Evolutionary conservation across 2,797 vertebrate genomes (phyloP), one percentile per base, ranked within the genome.

Genomic region (Ibycter americanus): DNA sequence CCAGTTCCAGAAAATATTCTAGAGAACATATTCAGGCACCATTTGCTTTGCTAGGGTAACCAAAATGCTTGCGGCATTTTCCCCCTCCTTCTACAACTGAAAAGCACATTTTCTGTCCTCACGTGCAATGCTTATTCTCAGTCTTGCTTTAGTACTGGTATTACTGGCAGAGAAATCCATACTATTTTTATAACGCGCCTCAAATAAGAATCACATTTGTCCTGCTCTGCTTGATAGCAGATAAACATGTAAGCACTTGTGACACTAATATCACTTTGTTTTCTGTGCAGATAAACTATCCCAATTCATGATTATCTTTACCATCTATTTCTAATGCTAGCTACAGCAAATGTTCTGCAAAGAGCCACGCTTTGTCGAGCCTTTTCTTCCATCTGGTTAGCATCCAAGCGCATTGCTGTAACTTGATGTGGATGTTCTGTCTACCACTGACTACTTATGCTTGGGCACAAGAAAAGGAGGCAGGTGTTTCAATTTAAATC

Each of bases 101-200:
- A 87, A 93, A 52, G 0, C 54, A 73, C 31, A 40, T 90, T 92
- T 94, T 63, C 71, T 83, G 32, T 11, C 52, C 21, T 73, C 71
- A 68, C 20, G 46, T 47, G 36, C 49, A 89, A 79, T 61, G 44
- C 32, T 78, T 83, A 54, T 29, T 71, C 44, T 70, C 59, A 74
- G 38, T 49, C 88, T 34, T 85, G 36, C 40, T 90, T 92, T 92
- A 83, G 27, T 70, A 70, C 17, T 73, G 59, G 55, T 84, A 89
- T 80, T 65, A 84, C 32, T 67, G 71, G 73, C 81, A 87, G 36
- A 90, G 52, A 92, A 93, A 94, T 23, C 26, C 20, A 83, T 38
- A 46, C n/a, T 82, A 58, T 85, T 96, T 96, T 71, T 89, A 44
- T 47, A 87, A 85, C 82, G 74, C 72, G 65, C 46, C 66, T 93